Evolutionary conservation across 2,113 vertebrate genomes (phyloP).

Genomic region (Pitta sordida): DNA sequence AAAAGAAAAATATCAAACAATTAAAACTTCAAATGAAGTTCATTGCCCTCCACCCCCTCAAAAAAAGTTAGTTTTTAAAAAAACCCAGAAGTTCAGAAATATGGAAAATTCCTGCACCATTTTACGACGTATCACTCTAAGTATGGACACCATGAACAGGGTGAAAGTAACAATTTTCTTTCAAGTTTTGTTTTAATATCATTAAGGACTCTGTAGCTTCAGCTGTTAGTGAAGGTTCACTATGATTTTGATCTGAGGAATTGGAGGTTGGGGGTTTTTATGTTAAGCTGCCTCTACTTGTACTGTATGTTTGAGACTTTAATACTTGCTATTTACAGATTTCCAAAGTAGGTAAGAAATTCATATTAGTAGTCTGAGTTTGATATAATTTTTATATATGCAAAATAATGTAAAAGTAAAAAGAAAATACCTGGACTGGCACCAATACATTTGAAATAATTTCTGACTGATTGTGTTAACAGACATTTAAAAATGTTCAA

Average conservation of each 20-base stretch:
- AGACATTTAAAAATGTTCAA: background rate
- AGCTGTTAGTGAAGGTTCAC: background rate
- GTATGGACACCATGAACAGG: background rate
- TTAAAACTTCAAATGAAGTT: background rate
- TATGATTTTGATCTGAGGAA: background rate
- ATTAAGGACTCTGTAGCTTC: background rate
- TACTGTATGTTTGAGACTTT: background rate
- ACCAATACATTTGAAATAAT: background rate
- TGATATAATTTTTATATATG: background rate
- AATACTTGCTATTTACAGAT: background rate
- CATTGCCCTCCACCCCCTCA: accelerated
- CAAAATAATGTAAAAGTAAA: background rate
- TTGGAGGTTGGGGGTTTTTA: accelerated
- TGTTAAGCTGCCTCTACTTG: background rate
- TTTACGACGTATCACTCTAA: background rate
- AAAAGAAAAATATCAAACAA: too few species aligned
- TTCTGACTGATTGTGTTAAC: background rate
- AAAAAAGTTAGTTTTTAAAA: background rate
- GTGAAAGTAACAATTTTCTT: background rate
- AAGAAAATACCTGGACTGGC: background rate
- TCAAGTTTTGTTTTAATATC: background rate
- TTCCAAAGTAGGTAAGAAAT: background rate
- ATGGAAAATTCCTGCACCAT: background rate
- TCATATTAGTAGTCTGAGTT: background rate
- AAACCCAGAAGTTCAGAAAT: background rate